phyloP scores from a whole-genome alignment of 2,113 vertebrate genomes.

The Oenanthe melanoleuca region DNA sequence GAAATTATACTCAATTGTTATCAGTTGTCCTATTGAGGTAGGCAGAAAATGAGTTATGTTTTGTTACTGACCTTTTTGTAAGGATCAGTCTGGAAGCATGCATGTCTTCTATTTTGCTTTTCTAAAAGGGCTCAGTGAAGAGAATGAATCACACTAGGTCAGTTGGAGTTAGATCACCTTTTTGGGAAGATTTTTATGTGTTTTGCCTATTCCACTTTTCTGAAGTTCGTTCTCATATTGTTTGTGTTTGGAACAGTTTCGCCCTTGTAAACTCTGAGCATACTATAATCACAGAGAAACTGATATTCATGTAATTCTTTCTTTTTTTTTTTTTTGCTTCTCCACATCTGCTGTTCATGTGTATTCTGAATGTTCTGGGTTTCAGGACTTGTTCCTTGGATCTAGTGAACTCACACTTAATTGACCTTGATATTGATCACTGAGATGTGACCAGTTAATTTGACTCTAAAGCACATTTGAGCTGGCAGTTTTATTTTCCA shows the following conservation, averaged over 20 bases:
- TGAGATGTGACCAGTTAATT: conserved; percentile 7
- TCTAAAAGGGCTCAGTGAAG: not conserved
- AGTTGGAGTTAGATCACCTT: not conserved
- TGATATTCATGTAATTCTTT: not conserved
- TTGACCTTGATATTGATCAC: not conserved
- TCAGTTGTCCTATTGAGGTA: not conserved
- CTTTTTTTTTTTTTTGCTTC: not conserved
- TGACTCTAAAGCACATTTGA: conserved; percentile 22
- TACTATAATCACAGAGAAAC: not conserved
- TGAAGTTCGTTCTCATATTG: not conserved
- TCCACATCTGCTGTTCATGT: not conserved
- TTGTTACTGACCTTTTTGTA: not conserved
- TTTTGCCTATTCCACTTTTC: not conserved
- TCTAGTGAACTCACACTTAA: not conserved
- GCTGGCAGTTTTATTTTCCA: not conserved
- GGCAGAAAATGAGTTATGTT: not conserved
- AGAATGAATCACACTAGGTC: not conserved
- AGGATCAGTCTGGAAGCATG: not conserved
- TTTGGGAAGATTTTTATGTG: not conserved
- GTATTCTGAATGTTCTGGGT: not conserved
- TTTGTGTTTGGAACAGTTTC: not conserved
- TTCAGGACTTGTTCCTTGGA: not conserved
- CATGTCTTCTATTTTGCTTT: not conserved
- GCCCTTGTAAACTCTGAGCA: not conserved
- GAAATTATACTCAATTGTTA: not conserved